These are phyloP conservation scores for Archaeoteleia sp. DNA, from an alignment of 2,888 invertebrate species.

Conservation along the genomic window DNA sequence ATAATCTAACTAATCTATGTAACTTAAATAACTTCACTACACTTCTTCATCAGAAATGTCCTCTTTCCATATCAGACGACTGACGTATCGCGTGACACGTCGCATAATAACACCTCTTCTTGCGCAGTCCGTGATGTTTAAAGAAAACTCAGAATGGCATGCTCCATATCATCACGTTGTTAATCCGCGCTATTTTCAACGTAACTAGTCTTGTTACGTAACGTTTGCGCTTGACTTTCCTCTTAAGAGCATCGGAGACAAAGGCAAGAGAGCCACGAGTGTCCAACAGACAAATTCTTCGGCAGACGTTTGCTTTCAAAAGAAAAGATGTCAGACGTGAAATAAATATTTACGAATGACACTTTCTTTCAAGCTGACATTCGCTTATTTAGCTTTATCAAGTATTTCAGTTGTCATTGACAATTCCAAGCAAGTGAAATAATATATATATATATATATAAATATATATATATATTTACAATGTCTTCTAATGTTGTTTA, in stretches of 20 bases:
- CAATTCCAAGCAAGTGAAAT: too few relatives aligned
- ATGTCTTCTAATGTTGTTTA: too few relatives aligned
- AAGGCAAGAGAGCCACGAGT: constrained; percentile 25
- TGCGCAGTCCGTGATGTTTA: constrained; percentile 32
- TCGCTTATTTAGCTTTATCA: too few relatives aligned
- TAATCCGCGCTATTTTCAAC: constrained; percentile 5
- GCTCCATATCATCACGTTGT: constrained; percentile 32
- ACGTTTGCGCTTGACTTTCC: constrained; percentile 20
- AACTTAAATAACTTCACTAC: too few relatives aligned
- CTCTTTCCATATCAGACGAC: constrained; percentile 12
- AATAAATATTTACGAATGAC: constrained; percentile 1
- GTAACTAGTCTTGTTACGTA: constrained; percentile 37
- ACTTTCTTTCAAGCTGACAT: background rate
- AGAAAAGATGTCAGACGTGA: constrained; percentile 4
- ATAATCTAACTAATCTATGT: too few relatives aligned
- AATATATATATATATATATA: too few relatives aligned
- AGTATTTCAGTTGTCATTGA: too few relatives aligned
- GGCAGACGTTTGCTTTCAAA: constrained; percentile 11
- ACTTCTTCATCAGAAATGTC: constrained; percentile 8
- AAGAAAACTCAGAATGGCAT: constrained; percentile 35
- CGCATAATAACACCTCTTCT: constrained; percentile 29
- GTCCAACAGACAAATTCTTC: constrained; percentile 2
- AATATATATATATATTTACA: too few relatives aligned
- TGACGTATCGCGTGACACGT: constrained; percentile 25
- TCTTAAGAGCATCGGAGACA: constrained; percentile 26